Conservation (phyloP, 2,888 invertebrate species). For the Kryphioiulus occultus region DNA sequence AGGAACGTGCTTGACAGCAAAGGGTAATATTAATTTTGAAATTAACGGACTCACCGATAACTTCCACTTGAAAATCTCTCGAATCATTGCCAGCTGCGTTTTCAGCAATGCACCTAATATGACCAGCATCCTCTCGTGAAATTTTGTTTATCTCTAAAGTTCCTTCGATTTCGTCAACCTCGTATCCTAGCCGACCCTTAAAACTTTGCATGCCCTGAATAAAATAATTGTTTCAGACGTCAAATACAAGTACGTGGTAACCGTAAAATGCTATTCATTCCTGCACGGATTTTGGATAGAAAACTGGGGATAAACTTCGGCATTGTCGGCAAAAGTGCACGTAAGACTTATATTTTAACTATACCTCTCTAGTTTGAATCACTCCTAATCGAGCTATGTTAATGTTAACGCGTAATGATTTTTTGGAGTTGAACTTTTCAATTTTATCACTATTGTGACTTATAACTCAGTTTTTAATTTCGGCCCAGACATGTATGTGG, state of each 20-base stretch:
- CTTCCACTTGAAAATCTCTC: conserved; percentile 65
- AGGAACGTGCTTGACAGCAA: no score
- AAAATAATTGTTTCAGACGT: background rate
- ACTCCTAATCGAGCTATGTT: no score
- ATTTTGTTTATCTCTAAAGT: conserved; percentile 76
- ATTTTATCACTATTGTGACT: no score
- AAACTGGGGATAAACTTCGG: no score
- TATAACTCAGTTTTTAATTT: no score
- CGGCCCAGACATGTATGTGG: no score
- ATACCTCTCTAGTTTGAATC: no score
- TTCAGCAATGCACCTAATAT: conserved; percentile 80
- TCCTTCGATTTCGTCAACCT: conserved; percentile 67
- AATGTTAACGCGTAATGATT: no score
- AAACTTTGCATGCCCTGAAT: conserved; percentile 71
- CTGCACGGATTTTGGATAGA: no score
- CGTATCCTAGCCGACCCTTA: conserved; percentile 65
- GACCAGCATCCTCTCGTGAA: conserved; percentile 78
- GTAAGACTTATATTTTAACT: background rate
- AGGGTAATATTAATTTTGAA: background rate
- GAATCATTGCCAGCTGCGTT: conserved; percentile 75
- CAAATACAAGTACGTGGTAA: background rate
- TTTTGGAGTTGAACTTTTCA: no score
- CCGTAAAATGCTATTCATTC: no score
- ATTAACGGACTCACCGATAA: conserved; percentile 51
- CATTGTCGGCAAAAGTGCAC: background rate